These are phyloP conservation scores for Fistularia tabacaria DNA, from an alignment of 2,797 vertebrate genomes.

Conservation along the genomic window DNA sequence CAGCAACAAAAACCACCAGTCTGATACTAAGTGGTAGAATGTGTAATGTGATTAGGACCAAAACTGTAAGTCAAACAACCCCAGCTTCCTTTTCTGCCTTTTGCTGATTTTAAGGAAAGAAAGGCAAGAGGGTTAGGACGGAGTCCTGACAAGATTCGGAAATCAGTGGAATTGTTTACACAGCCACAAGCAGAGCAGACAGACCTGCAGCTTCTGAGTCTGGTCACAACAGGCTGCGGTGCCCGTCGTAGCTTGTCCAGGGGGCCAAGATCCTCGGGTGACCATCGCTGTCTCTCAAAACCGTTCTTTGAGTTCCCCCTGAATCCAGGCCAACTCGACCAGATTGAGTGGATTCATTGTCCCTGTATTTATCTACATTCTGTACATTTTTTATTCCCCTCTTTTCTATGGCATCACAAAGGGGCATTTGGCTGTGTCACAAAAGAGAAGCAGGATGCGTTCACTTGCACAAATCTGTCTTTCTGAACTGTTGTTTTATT, in stretches of 20 bases:
- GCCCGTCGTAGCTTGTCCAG: slow-evolving; percentile 35
- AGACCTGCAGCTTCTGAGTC: slow-evolving; percentile 22
- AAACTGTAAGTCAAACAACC: too few species aligned
- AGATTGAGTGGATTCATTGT: not conserved
- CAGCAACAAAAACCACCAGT: not conserved
- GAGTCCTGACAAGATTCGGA: slow-evolving; percentile 31
- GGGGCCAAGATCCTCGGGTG: slow-evolving; percentile 19
- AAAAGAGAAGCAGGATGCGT: slow-evolving; percentile 2
- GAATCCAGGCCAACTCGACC: slow-evolving; percentile 5
- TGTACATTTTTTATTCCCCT: not conserved
- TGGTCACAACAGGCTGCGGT: slow-evolving; percentile 23
- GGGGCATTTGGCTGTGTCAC: too few species aligned
- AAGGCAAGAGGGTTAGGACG: slow-evolving; percentile 26
- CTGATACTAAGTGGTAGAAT: too few species aligned
- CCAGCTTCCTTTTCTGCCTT: slow-evolving; percentile 37
- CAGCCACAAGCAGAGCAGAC: slow-evolving; percentile 31
- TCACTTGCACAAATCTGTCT: slow-evolving; percentile 1
- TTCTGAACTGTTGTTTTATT: slow-evolving; percentile 3
- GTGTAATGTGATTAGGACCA: too few species aligned
- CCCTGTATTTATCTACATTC: not conserved
- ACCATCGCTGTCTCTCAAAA: not conserved
- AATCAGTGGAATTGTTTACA: slow-evolving; percentile 57
- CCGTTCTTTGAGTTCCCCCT: slow-evolving; percentile 1
- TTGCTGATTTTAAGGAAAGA: slow-evolving; percentile 9
- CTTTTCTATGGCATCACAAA: not conserved